Percentiles rank a stretch among this genome's conserved stretches.
phyloP scores from a whole-genome alignment of 2,888 invertebrate genomes.

The Tinea trinotella region DNA sequence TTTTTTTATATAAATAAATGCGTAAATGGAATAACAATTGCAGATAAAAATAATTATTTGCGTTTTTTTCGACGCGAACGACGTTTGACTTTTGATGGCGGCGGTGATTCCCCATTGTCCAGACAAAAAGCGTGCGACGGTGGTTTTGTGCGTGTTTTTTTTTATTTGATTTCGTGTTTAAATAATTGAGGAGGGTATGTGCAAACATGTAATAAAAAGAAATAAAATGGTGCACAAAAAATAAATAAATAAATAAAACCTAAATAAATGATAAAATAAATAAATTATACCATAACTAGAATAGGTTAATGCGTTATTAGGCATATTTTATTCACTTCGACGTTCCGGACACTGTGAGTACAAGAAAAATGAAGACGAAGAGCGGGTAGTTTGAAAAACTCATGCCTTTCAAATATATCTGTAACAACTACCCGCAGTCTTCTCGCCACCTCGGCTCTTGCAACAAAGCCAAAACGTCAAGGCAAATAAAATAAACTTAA shows the following conservation, averaged over 20 bases:
- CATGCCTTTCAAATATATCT: no score
- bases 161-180: conserved; percentile 2
- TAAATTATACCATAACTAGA: no score
- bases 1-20: conserved; percentile 42
- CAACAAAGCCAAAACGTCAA: no score
- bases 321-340: no score
- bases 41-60: conserved; percentile 42
- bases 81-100: conserved; percentile 59
- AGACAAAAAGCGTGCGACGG: not conserved
- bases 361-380: no score
- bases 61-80: conserved; percentile 71
- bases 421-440: no score
- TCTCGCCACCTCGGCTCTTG: no score
- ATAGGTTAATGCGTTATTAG: no score
- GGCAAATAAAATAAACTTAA: no score
- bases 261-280: no score
- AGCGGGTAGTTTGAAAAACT: no score
- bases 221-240: conserved; percentile 66
- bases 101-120: conserved; percentile 8
- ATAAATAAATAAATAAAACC: conserved; percentile 26
- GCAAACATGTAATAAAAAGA: conserved; percentile 70
- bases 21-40: conserved; percentile 27
- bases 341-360: no score
- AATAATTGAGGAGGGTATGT: conserved; percentile 55
- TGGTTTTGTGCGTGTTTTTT: not conserved